Evolutionary conservation across 2,888 invertebrate genomes (phyloP).

Genomic region (Hartigia nigra): DNA sequence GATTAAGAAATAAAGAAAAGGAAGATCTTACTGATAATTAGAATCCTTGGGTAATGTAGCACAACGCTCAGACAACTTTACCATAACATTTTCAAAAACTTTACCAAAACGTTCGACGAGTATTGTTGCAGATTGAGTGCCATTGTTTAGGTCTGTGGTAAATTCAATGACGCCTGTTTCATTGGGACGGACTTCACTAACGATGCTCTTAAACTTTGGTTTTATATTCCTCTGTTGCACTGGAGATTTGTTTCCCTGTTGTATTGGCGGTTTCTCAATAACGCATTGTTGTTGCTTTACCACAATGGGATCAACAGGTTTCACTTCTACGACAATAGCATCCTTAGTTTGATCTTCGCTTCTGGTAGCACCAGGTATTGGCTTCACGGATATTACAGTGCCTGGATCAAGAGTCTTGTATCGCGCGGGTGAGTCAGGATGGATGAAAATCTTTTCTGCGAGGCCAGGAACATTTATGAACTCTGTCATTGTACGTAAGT

Average conservation of each 20-base stretch:
- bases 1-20: background rate
- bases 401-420: slow-evolving; percentile 23
- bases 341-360: background rate
- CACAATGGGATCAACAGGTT: background rate
- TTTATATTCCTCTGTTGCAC: background rate
- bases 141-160: background rate
- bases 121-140: background rate
- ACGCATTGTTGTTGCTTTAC: background rate
- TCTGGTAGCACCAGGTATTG: background rate
- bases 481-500: slow-evolving; percentile 33
- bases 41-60: background rate
- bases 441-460: slow-evolving; percentile 20
- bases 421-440: slow-evolving; percentile 6
- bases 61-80: background rate
- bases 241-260: background rate
- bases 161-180: background rate
- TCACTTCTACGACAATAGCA: background rate
- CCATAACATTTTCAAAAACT: background rate
- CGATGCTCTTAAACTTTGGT: slow-evolving; percentile 25
- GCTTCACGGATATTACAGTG: slow-evolving; percentile 34
- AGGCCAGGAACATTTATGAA: slow-evolving; percentile 25
- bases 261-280: background rate
- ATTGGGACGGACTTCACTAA: background rate
- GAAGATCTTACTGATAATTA: background rate
- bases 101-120: background rate